Evolutionary conservation across 2,797 vertebrate species (phyloP).

Genomic region (Karalla daura): DNA sequence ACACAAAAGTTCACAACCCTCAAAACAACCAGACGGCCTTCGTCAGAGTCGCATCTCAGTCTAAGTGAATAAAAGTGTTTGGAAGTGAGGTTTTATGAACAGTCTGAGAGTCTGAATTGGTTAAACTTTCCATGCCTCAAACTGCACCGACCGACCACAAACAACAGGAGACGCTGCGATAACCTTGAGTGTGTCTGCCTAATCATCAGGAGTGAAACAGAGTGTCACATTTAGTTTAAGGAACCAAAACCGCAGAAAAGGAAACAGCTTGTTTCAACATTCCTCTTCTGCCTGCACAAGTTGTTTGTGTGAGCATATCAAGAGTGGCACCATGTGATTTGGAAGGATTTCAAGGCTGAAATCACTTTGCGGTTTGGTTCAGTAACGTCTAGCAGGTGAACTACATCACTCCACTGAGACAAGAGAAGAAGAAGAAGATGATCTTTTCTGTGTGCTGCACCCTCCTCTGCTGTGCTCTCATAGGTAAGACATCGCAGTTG

Average conservation of each 20-base stretch:
- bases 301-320: conserved; percentile 68
- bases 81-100: background rate
- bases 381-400: conserved; percentile 46
- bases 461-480: conserved; percentile 53
- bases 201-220: conserved; percentile 53
- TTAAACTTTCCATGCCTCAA: background rate
- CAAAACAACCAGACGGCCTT: conserved; percentile 35
- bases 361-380: conserved; percentile 31
- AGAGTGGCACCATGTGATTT: conserved; percentile 69
- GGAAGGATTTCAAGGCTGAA: conserved; percentile 59
- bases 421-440: conserved; percentile 25
- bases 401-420: conserved; percentile 9
- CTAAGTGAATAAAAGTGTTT: background rate
- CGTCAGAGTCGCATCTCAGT: conserved; percentile 12
- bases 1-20: conserved; percentile 17
- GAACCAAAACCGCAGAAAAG: conserved; percentile 80
- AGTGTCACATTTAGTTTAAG: conserved; percentile 35
- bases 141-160: background rate
- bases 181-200: conserved; percentile 37
- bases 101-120: background rate
- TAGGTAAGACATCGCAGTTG: conserved; percentile 57
- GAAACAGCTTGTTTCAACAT: conserved; percentile 63
- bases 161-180: background rate
- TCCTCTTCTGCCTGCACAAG: conserved; percentile 62
- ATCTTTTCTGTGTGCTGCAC: conserved; percentile 17